Base-by-base conservation (phyloP, 2,888 invertebrate species). In the Volucella zonaria region DNA sequence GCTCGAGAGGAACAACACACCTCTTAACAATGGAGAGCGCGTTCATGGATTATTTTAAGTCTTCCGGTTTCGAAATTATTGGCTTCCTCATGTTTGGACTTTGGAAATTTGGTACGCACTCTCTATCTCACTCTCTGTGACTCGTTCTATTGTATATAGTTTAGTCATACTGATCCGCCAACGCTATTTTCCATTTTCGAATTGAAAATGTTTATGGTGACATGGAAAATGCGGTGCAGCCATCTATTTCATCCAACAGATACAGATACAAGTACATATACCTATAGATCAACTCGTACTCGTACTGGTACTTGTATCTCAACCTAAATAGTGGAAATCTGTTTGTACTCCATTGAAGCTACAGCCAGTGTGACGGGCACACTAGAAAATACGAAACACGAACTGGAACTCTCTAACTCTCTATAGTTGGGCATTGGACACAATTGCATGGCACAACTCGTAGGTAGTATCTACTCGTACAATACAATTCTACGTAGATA, bases 371-470 rank as follows among this genome's bases (percentile, higher is more conserved):
- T 49, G 66, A 54, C 59, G 14, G 10, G 51, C 31, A 6, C 38
- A 43, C 10, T 31, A 54, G 15, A 62, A 61, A 18, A 6, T 3
- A 42, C 59, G 38, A 31, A 1, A 31, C 31, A 61, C 9, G 62
- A 31, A 51, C 56, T n/a, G 31, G 31, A 81, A 82, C 82, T 82
- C 82, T 82, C 82, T 82, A 82, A 78, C 49, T 77, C 73, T 77
- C 82, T 81, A 49, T 68, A 74, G 77, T 77, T 77, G 73, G 77
- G 73, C 77, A 82, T 78, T 82, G 61, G 77, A 73, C 43, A 82
- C 82, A 70, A 42, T 45, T 15, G 14, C 4, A 12, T 11, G 52
- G 31, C 31, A 31, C 4, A 31, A 31, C 31, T 31, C 31, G 31
- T 31, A 31, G 31, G 31, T 31, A 31, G 31, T 31, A 31, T 31